Evolutionary conservation across 2,888 invertebrate genomes (phyloP), one percentile per base, ranked within the genome.

Genomic region (Andrena chrysosceles): DNA sequence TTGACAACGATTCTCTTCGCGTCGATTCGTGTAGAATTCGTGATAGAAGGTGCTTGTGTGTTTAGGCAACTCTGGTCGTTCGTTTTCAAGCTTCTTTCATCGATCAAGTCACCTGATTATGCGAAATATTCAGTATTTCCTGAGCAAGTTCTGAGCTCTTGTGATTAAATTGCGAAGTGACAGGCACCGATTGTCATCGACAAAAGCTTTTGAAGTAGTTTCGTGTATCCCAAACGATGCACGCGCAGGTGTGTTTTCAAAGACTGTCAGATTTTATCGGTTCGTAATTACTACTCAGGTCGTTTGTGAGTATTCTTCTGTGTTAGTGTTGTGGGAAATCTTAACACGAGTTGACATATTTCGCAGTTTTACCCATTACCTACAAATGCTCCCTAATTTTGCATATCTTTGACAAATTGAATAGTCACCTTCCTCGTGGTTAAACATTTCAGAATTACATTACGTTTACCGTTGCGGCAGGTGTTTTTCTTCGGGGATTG

Each of bases 391-490:
- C 4, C 54, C 31, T 42, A 7, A 48, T 63, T 56, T 71, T 16
- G 56, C 73, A 23, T 76, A 76, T 62, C 31, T 67, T 42, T 20
- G 59, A 77, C 69, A 23, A 35, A 35, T 48, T 29, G 4, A 20
- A 33, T 20, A 52, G 73, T n/a, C 42, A 62, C 16, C 23, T 54
- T 26, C 20, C 52, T 13, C 29, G 4, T 13, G 0, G n/a, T 10
- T 23, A 52, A 66, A 42, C 70, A 35, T 49, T 68, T 68, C 2
- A 16, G 31, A 26, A 42, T 13, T 52, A 20, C 10, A 20, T 56
- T 4, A 10, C 23, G 10, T 26, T 56, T 20, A 13, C 10, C 10
- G 23, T 23, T 56, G 23, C 10, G 4, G 3, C 56, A 56, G 56
- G 52, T 52, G 20, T 56, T 56, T 26, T 56, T 10, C 16, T 16